Evolutionary conservation across 2,113 vertebrate genomes (phyloP), one percentile per base, ranked within the genome.

Genomic region (Dryoscopus gambensis): DNA sequence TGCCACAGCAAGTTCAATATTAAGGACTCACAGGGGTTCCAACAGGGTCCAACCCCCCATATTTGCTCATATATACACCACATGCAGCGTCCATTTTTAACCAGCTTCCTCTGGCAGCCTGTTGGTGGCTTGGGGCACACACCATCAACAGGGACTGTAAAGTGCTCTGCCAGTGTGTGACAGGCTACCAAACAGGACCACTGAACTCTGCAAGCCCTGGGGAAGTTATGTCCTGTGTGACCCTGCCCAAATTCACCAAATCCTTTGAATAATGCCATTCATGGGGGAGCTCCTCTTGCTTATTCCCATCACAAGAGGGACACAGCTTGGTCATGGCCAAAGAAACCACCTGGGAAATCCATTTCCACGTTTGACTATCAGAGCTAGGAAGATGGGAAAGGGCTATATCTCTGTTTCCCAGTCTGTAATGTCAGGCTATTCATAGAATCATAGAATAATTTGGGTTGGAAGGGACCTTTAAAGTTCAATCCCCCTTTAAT

Each of bases 331-430:
- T 69, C 42, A 15, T 12, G 50, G 49, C 35, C n/a, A 47, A 67
- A 31, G 50, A 67, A 47, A 15, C 6, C 15, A 18, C 23, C 13
- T 10, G 33, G 44, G 28, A 76, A 82, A 82, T 53, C 17, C 14
- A 25, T 57, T 70, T 78, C 42, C 21, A 46, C 0, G 0, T 64
- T 47, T 60, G 25, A 15, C 25, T 60, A 0, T n/a, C 28, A 50
- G 44, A 47, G 31, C 15, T 87, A 42, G 71, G 63, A 73, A 69
- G n/a, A 40, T 19, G 10, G 16, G 18, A 42, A 81, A 63, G 42
- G 24, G 24, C 3, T 13, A 14, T 11, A 2, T 27, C 15, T 70
- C 22, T 77, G 11, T 35, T 64, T 69, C 13, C 40, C n/a, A 11
- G 28, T 28, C 35, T 93, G 24, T 14, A 15, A 4, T 21, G 11